Evolutionary conservation across 2,113 vertebrate species (phyloP).

Genomic region (Chascanopsetta lugubris): DNA sequence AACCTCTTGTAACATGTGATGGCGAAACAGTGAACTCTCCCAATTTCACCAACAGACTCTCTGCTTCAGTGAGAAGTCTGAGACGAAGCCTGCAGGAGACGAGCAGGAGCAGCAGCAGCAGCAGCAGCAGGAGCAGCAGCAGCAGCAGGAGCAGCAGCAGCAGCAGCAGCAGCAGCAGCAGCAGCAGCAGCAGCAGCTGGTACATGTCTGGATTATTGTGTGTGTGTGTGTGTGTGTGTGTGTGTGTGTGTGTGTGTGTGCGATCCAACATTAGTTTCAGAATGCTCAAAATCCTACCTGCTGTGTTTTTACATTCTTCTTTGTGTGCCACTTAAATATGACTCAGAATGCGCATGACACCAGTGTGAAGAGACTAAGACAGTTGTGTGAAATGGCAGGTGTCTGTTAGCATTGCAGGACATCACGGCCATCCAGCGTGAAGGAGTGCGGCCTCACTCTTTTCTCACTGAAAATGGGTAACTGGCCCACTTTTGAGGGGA

Average conservation of each 20-base stretch:
- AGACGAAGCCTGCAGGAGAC: not conserved
- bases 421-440: too few relatives aligned
- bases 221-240: too few relatives aligned
- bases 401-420: slow-evolving; percentile 25
- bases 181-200: too few relatives aligned
- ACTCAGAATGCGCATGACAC: too few relatives aligned
- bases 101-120: not conserved
- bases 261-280: too few relatives aligned
- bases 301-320: slow-evolving; percentile 3
- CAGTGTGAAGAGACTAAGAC: too few relatives aligned
- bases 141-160: slow-evolving; percentile 26
- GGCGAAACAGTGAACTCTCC: not conserved
- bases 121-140: not conserved
- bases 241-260: too few relatives aligned
- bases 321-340: not conserved
- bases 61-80: slow-evolving; percentile 49
- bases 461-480: too few relatives aligned
- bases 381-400: too few relatives aligned
- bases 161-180: slow-evolving; percentile 30
- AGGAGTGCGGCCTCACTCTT: too few relatives aligned
- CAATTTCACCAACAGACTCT: slow-evolving; percentile 61
- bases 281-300: not conserved
- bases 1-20: not conserved
- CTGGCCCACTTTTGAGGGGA: too few relatives aligned
- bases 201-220: not conserved